phyloP scores from a whole-genome alignment of 1,140 invertebrate species.

The Bemisia tabaci region DNA sequence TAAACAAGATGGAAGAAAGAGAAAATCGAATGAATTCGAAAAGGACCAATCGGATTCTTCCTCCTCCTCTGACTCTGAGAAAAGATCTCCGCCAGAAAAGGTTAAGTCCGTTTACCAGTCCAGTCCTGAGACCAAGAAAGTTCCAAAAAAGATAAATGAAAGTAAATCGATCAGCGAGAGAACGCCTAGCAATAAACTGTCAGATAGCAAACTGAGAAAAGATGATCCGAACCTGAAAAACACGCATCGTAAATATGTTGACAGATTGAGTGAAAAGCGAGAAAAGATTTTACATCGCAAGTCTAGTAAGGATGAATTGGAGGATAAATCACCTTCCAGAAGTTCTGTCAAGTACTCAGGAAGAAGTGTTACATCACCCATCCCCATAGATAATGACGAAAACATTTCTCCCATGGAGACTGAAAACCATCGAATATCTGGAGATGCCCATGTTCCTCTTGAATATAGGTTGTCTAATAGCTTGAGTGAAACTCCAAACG shows the following conservation, averaged over 20 bases:
- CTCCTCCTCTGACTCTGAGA: slow-evolving; percentile 28
- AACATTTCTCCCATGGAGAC: not conserved
- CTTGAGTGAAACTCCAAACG: not conserved
- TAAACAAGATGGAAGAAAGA: slow-evolving; percentile 22
- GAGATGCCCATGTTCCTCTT: not conserved
- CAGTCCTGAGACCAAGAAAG: slow-evolving; percentile 49
- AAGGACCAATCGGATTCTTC: not conserved
- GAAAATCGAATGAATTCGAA: slow-evolving; percentile 25
- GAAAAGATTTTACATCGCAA: slow-evolving; percentile 17
- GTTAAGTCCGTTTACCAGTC: slow-evolving; percentile 38
- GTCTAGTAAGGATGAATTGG: slow-evolving; percentile 16
- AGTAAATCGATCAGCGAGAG: not conserved
- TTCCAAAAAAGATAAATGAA: slow-evolving; percentile 41
- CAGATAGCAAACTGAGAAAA: slow-evolving; percentile 19
- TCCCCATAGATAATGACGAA: not conserved
- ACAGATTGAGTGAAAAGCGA: slow-evolving; percentile 20
- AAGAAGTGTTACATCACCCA: not conserved
- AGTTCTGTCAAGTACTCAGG: not conserved
- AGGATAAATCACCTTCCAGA: not conserved
- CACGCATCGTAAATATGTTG: slow-evolving; percentile 19
- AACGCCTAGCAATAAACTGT: slow-evolving; percentile 2
- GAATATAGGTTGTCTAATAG: not conserved
- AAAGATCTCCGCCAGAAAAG: slow-evolving; percentile 29
- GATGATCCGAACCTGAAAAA: slow-evolving; percentile 14
- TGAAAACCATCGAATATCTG: not conserved